Evolutionary conservation across 2,113 vertebrate genomes (phyloP).

Genomic region (Trichomycterus rosablanca): DNA sequence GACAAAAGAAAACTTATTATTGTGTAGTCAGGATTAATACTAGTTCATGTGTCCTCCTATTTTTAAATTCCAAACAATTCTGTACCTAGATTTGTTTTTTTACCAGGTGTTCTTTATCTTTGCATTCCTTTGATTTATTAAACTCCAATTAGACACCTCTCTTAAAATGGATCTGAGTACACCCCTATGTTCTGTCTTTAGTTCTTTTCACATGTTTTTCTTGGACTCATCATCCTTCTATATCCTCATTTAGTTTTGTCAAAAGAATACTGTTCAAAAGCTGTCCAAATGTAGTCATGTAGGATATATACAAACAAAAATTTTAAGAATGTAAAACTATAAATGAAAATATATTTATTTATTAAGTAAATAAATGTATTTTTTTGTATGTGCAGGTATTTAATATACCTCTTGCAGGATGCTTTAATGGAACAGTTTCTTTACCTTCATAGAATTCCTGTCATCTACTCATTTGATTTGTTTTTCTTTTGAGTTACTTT

Average conservation of each 20-base stretch:
- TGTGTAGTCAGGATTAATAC: conserved; percentile 38
- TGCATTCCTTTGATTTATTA: conserved; percentile 52
- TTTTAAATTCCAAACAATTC: too few relatives aligned
- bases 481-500: conserved; percentile 75
- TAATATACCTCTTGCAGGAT: too few relatives aligned
- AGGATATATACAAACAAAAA: background rate
- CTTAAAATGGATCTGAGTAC: conserved; percentile 59
- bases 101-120: conserved; percentile 1
- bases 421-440: conserved; percentile 83
- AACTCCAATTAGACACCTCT: conserved; percentile 56
- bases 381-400: too few relatives aligned
- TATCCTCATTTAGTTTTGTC: conserved; percentile 68
- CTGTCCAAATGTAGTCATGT: background rate
- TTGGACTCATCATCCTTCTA: conserved; percentile 71
- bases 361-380: too few relatives aligned
- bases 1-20: conserved; percentile 54
- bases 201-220: conserved; percentile 55
- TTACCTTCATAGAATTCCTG: conserved; percentile 60
- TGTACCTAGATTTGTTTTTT: too few relatives aligned
- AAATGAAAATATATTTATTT: background rate
- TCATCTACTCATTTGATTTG: conserved; percentile 72
- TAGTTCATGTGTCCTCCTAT: background rate
- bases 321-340: too few relatives aligned
- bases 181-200: conserved; percentile 63
- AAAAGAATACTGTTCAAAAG: conserved; percentile 81